Percentiles rank a stretch among this genome's conserved stretches.
These are phyloP conservation scores for Zophobas morio DNA, from an alignment of 1,140 invertebrate genomes.

Conservation along the genomic window DNA sequence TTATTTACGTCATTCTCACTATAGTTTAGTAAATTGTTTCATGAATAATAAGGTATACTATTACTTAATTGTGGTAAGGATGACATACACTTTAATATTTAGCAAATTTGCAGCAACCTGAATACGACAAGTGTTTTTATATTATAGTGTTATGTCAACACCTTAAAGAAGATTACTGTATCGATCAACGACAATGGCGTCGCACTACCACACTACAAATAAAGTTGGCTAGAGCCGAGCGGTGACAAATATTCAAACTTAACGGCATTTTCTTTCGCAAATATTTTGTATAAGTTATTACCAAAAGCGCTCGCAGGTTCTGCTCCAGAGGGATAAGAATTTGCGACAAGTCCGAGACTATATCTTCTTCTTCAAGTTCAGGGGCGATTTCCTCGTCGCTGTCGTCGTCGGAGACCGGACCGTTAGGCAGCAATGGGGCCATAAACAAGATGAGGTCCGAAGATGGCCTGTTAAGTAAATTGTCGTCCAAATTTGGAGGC, in stretches of 20 bases:
- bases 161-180: no score
- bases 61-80: no score
- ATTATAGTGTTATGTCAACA: no score
- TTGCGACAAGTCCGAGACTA: neutral
- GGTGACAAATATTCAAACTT: neutral
- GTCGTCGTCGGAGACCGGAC: constrained; percentile 27
- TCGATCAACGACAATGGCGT: no score
- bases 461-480: constrained; percentile 13
- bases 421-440: constrained; percentile 6
- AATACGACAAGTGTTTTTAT: no score
- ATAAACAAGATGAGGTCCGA: constrained; percentile 21
- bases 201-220: no score
- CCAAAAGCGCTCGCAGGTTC: constrained; percentile 73
- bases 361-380: neutral
- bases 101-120: no score
- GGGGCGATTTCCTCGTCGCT: constrained; percentile 9
- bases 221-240: no score
- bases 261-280: neutral
- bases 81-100: no score
- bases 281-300: constrained; percentile 64
- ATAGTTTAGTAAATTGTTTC: no score
- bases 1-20: no score
- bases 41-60: no score
- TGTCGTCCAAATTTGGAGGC: constrained; percentile 26
- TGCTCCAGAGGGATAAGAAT: constrained; percentile 70